phyloP scores from a whole-genome alignment of 2,888 invertebrate genomes.

The Clepsis dumicolana region DNA sequence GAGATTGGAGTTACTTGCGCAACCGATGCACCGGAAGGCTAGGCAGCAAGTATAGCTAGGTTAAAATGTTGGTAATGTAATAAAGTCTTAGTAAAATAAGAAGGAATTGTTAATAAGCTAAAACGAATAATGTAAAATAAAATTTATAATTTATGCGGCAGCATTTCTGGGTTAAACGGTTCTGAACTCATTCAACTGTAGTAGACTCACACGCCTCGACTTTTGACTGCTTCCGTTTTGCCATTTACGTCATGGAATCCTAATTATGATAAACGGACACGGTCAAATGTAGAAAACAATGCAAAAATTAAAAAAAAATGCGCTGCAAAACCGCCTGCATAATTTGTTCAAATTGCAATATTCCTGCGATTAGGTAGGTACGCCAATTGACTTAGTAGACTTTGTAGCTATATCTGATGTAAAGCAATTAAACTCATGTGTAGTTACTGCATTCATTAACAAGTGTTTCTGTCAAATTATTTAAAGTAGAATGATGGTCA shows the following conservation, averaged over 20 bases:
- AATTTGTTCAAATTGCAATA: slow-evolving; percentile 51
- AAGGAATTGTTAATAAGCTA: slow-evolving; percentile 2
- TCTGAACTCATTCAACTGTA: slow-evolving; percentile 42
- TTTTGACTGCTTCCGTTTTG: slow-evolving; percentile 40
- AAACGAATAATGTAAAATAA: slow-evolving; percentile 7
- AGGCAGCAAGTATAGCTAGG: not conserved
- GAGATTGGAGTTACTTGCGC: slow-evolving; percentile 24
- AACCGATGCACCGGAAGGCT: slow-evolving; percentile 13
- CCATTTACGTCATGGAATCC: slow-evolving; percentile 33
- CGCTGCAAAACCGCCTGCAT: slow-evolving; percentile 55
- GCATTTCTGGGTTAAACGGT: slow-evolving; percentile 39
- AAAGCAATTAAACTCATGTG: not conserved
- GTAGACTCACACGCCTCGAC: slow-evolving; percentile 33
- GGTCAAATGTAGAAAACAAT: slow-evolving; percentile 22
- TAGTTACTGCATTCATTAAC: not conserved
- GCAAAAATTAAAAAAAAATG: slow-evolving; percentile 32
- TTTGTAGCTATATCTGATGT: not conserved
- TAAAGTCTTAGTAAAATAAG: no score
- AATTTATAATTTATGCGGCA: slow-evolving; percentile 26
- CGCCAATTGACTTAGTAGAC: not conserved
- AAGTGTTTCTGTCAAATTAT: slow-evolving; percentile 40
- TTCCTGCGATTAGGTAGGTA: slow-evolving; percentile 8
- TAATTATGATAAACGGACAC: slow-evolving; percentile 34
- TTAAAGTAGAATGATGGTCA: slow-evolving; percentile 34
- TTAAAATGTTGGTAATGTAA: not conserved